Evolutionary conservation across 1,140 invertebrate species (phyloP).

Genomic region (Trichomalopsis sarcophagae): DNA sequence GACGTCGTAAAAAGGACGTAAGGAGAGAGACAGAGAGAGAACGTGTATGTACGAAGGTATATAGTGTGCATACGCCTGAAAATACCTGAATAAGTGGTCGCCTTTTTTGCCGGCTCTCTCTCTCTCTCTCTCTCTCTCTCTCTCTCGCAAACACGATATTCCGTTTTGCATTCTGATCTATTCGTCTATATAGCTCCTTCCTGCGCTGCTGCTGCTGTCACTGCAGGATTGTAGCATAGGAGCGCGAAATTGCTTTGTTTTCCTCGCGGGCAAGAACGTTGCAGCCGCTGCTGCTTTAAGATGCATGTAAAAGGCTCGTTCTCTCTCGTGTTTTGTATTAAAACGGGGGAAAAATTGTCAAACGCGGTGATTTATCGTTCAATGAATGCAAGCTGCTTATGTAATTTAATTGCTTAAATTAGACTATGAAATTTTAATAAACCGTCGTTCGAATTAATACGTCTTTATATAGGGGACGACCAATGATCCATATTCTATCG

Average conservation of each 20-base stretch:
- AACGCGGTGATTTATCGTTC: not conserved
- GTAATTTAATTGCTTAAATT: too few species aligned
- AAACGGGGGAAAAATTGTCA: not conserved
- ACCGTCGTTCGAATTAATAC: too few species aligned
- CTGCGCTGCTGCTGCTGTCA: not conserved
- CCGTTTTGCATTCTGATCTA: slow-evolving; percentile 49
- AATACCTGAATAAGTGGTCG: slow-evolving; percentile 51
- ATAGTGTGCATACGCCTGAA: not conserved
- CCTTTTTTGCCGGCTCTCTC: slow-evolving; percentile 17
- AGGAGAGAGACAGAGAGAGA: not conserved
- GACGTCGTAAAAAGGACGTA: slow-evolving; percentile 7
- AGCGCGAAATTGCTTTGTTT: slow-evolving; percentile 52
- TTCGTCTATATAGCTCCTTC: slow-evolving; percentile 19
- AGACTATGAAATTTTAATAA: too few species aligned
- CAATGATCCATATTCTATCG: too few species aligned
- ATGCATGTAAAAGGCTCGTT: not conserved
- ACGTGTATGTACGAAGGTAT: not conserved
- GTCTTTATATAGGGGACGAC: too few species aligned
- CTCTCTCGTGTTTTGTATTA: not conserved
- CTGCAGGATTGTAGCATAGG: not conserved
- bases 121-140: too few species aligned
- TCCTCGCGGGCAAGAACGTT: slow-evolving; percentile 15
- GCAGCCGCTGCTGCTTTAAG: not conserved
- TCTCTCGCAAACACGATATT: slow-evolving; percentile 48
- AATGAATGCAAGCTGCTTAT: too few species aligned